A percentile compares a stretch with the other conserved stretches of the same genome.
These are phyloP conservation scores for Lasioglossum calceatum DNA, from an alignment of 2,888 invertebrate genomes.

Conservation along the genomic window DNA sequence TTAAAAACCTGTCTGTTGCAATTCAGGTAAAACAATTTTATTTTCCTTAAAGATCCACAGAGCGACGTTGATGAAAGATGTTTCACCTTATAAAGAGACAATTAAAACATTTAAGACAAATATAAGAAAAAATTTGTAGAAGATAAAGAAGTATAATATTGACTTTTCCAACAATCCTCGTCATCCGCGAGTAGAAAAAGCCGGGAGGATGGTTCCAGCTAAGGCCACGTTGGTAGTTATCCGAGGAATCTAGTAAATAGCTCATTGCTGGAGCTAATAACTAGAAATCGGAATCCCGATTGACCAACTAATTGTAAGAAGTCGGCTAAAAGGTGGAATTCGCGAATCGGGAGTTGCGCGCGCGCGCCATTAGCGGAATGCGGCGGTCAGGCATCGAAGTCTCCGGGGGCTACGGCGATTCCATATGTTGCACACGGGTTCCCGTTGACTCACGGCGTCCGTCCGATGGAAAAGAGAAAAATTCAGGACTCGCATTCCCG, in stretches of 20 bases:
- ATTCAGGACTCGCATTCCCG: background rate
- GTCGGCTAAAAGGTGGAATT: background rate
- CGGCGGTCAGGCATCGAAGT: constrained; percentile 8
- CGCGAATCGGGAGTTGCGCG: background rate
- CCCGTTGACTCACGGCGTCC: constrained; percentile 6
- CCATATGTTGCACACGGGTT: background rate
- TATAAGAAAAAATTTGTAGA: background rate
- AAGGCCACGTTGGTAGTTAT: background rate
- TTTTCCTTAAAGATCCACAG: background rate
- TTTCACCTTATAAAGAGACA: too few relatives aligned
- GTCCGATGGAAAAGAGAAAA: background rate
- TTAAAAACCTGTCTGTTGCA: background rate
- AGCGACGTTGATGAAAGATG: background rate
- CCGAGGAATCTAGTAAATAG: background rate
- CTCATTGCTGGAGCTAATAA: background rate
- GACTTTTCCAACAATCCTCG: background rate
- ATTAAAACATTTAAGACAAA: background rate
- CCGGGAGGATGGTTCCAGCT: background rate
- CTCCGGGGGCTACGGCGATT: background rate
- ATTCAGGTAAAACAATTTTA: background rate
- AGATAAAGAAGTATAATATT: background rate
- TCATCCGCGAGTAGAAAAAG: background rate
- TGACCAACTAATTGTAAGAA: background rate
- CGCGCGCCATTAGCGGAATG: background rate
- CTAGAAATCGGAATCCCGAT: constrained; percentile 2